Evolutionary conservation across 2,888 invertebrate genomes (phyloP).

Genomic region (Cotesia congregata): DNA sequence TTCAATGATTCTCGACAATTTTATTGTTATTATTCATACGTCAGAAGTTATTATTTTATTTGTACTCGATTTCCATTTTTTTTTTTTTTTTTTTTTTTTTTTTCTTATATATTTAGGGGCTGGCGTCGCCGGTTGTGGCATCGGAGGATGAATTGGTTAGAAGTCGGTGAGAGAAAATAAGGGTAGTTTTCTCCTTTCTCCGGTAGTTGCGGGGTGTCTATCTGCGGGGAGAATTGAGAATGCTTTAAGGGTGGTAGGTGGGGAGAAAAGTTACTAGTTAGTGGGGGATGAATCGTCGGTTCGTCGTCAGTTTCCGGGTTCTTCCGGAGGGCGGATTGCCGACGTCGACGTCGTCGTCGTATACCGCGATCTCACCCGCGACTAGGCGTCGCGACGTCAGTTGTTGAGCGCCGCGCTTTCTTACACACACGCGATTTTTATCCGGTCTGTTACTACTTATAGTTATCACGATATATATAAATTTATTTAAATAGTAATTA

Average conservation of each 20-base stretch:
- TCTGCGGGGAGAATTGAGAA: constrained; percentile 6
- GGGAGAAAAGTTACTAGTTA: constrained; percentile 22
- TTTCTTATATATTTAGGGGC: background rate
- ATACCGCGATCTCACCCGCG: constrained; percentile 57
- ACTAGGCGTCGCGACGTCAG: constrained; percentile 71
- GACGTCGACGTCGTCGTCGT: constrained; percentile 71
- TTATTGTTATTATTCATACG: background rate
- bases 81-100: background rate
- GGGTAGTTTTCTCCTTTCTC: background rate
- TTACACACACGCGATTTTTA: constrained; percentile 63
- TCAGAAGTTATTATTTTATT: background rate
- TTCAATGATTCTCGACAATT: no score
- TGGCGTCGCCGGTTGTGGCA: background rate
- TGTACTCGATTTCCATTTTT: background rate
- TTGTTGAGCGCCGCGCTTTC: constrained; percentile 67
- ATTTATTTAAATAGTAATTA: background rate
- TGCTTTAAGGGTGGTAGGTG: constrained; percentile 16
- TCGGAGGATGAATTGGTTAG: constrained; percentile 5
- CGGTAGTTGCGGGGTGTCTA: constrained; percentile 1
- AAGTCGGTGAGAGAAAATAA: background rate
- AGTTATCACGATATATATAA: constrained; percentile 3
- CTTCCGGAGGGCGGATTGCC: constrained; percentile 61
- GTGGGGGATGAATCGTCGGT: constrained; percentile 47
- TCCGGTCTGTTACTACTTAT: background rate
- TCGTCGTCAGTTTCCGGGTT: constrained; percentile 68